These are phyloP conservation scores for Lochmaea crataegi DNA, from an alignment of 2,888 invertebrate genomes.

Conservation along the genomic window DNA sequence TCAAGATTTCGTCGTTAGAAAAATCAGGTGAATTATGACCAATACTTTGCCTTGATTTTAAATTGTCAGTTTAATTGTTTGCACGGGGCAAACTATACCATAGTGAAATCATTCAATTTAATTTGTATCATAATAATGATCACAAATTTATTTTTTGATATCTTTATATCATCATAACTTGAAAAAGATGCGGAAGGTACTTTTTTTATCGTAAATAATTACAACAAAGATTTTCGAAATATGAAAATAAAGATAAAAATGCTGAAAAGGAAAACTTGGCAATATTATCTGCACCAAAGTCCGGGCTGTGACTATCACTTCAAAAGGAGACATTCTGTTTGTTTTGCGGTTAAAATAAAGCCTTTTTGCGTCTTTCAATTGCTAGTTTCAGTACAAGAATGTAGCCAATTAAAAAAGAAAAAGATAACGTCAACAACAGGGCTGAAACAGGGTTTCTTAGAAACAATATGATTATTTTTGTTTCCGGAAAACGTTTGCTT, in stretches of 20 bases:
- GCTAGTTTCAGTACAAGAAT: conserved; percentile 46
- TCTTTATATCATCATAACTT: no score
- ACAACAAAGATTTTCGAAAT: background rate
- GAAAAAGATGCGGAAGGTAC: no score
- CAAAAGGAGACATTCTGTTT: conserved; percentile 44
- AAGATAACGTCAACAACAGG: conserved; percentile 43
- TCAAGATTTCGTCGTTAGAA: background rate
- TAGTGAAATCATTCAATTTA: no score
- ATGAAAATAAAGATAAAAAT: conserved; percentile 6
- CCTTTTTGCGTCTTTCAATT: conserved; percentile 38
- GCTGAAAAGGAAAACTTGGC: conserved; percentile 18
- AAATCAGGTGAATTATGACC: background rate
- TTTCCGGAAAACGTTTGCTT: conserved; percentile 9
- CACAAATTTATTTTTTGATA: no score
- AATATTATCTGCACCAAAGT: conserved; percentile 40
- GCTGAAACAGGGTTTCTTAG: conserved; percentile 8
- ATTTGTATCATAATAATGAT: no score
- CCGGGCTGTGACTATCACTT: conserved; percentile 38
- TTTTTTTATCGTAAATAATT: background rate
- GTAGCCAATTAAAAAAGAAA: conserved; percentile 46
- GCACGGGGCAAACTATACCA: no score
- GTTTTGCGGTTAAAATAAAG: conserved; percentile 34
- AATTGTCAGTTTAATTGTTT: no score
- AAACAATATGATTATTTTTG: background rate
- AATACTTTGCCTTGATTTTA: no score